phyloP scores from a whole-genome alignment of 2,113 vertebrate species.

The Piprites chloris region DNA sequence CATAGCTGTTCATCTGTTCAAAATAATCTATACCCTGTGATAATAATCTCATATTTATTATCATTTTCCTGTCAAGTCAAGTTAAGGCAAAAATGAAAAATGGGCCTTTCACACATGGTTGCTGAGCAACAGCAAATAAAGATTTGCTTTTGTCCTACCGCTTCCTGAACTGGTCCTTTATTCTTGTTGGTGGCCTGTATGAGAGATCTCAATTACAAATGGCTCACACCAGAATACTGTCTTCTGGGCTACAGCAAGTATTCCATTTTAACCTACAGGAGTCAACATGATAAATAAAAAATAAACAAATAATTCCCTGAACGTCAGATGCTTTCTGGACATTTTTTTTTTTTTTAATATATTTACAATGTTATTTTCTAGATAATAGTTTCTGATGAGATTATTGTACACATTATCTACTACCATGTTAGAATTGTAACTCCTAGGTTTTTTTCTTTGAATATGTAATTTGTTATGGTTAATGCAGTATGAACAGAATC shows the following conservation, averaged over 20 bases:
- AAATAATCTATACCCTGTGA: constrained; percentile 61
- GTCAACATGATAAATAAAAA: neutral
- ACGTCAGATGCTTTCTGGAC: neutral
- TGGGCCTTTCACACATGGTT: constrained; percentile 27
- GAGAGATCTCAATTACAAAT: neutral
- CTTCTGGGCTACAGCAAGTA: neutral
- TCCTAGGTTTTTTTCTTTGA: neutral
- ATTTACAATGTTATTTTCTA: neutral
- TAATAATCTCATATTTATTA: constrained; percentile 69
- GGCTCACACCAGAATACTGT: neutral
- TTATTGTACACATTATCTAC: neutral
- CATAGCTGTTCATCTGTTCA: constrained; percentile 45
- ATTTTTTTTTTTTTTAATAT: neutral
- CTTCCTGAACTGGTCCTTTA: constrained; percentile 14
- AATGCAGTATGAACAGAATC: neutral
- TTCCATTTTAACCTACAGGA: neutral
- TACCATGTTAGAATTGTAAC: neutral
- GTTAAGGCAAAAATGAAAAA: constrained; percentile 57
- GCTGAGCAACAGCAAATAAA: constrained; percentile 66
- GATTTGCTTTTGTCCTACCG: constrained; percentile 31
- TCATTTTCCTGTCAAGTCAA: constrained; percentile 58
- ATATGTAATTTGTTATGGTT: neutral
- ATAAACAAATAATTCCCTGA: neutral
- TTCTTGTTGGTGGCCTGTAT: neutral
- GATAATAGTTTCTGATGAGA: neutral